These are phyloP conservation scores for Terrapene triunguis DNA, from an alignment of 2,113 vertebrate species.

Conservation along the genomic window DNA sequence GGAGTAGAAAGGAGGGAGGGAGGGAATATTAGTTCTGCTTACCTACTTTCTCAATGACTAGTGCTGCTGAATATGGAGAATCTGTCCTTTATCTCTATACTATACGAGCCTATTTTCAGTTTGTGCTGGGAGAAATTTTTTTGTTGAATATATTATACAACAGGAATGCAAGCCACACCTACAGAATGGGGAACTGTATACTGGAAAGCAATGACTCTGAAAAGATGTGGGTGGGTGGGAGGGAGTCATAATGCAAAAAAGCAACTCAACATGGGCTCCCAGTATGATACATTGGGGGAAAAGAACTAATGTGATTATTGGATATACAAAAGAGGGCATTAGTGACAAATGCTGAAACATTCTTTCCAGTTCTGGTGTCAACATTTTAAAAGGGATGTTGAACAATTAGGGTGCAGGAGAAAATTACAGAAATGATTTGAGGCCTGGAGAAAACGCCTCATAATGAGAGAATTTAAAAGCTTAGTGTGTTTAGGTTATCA, in stretches of 20 bases:
- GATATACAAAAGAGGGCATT: neutral
- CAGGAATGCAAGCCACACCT: neutral
- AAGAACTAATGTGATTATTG: fast-evolving
- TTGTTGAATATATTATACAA: neutral
- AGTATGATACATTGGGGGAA: neutral
- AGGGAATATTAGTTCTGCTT: neutral
- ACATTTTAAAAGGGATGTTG: neutral
- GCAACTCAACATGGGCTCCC: fast-evolving
- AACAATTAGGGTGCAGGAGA: neutral
- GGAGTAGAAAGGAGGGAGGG: neutral
- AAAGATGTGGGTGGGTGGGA: neutral
- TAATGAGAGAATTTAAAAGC: neutral
- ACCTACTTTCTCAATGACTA: neutral
- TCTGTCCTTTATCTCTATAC: neutral
- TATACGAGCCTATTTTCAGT: neutral
- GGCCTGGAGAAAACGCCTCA: neutral
- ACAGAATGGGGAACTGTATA: neutral
- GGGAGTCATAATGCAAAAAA: neutral
- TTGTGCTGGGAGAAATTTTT: neutral
- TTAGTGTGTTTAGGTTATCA: neutral
- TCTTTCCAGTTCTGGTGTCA: neutral
- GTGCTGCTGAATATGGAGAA: neutral
- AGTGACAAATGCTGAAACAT: neutral
- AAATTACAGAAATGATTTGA: neutral
- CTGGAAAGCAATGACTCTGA: neutral